Base-by-base conservation (phyloP, 2,888 invertebrate species). In the Brachyptera risi region DNA sequence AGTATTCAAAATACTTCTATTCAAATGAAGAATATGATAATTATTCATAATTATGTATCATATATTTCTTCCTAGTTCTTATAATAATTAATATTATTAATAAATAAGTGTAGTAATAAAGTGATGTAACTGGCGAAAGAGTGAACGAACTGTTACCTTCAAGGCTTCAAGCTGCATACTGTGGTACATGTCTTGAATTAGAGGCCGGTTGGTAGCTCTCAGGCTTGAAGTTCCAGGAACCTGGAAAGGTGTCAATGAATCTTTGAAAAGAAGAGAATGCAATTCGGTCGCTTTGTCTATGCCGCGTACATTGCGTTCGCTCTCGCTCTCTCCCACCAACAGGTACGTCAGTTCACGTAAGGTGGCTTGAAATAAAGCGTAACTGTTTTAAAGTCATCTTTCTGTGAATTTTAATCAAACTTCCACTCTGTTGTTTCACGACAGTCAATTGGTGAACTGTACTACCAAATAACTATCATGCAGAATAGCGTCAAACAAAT, bases 321-420 rank as follows among this genome's bases (percentile, higher is more conserved):
- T 27, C 51, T 27, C 17, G 7, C 54, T 19, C 35, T 17, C 21
- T 54, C 54, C 13, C 37, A n/a, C 51, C 19, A 4, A 44, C 7
- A 21, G 17, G 5, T 19, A 19, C 17, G 4, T 5, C 3, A 31
- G 19, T 17, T 9, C 54, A 54, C 35, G 35, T 35, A 19, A 38
- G 23, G 35, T 31, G 51, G 17, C 2, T 51, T 51, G 51, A 56
- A 61, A 57, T 37, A 56, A 56, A 50, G 57, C 26, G 42, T 49
- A 15, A 26, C 56, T 58, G 21, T 61, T 60, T 24, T 58, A 40
- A 57, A 61, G 62, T 64, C 64, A 64, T 62, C 62, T 62, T 64
- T 64, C 64, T 60, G 51, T 64, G 62, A 64, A 64, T 64, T 64
- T 64, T 60, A 62, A 64, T 64, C 59, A 64, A 56, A 37, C 7